These are phyloP conservation scores for Bugulina stolonifera DNA, from an alignment of 2,888 invertebrate genomes.

Conservation along the genomic window DNA sequence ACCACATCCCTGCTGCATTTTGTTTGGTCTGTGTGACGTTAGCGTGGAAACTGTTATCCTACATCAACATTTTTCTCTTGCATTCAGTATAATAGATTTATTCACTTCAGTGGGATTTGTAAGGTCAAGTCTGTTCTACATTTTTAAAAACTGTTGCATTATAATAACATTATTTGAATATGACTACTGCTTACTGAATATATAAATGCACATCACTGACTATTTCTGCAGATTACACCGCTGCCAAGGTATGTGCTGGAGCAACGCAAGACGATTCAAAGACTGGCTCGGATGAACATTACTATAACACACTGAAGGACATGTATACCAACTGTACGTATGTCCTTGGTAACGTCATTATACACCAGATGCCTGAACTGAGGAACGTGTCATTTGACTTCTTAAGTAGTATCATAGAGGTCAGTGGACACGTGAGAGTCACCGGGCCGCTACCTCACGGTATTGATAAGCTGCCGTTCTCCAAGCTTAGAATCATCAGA, in stretches of 20 bases:
- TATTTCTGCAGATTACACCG: neutral
- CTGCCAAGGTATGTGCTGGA: slow-evolving; percentile 2
- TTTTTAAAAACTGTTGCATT: no score
- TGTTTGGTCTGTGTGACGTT: no score
- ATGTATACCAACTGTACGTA: slow-evolving; percentile 91
- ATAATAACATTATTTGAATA: no score
- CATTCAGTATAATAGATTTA: no score
- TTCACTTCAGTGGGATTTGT: no score
- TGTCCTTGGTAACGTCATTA: slow-evolving; percentile 93
- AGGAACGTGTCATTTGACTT: slow-evolving; percentile 71
- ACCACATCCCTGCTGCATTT: no score
- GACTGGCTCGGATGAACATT: neutral
- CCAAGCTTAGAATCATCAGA: slow-evolving; percentile 83
- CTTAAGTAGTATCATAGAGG: slow-evolving; percentile 80
- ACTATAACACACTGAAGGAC: neutral
- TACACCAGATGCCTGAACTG: slow-evolving; percentile 71
- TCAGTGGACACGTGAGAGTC: slow-evolving; percentile 91
- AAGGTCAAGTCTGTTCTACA: no score
- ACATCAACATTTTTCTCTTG: no score
- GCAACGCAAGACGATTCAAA: neutral
- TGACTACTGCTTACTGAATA: no score
- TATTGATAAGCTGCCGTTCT: slow-evolving; percentile 74
- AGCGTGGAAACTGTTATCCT: no score
- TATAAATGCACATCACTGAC: no score
- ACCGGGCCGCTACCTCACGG: slow-evolving; percentile 68